Percentiles rank a stretch among this genome's conserved stretches.
phyloP scores from a whole-genome alignment of 2,113 vertebrate species.

The Pithys albifrons region DNA sequence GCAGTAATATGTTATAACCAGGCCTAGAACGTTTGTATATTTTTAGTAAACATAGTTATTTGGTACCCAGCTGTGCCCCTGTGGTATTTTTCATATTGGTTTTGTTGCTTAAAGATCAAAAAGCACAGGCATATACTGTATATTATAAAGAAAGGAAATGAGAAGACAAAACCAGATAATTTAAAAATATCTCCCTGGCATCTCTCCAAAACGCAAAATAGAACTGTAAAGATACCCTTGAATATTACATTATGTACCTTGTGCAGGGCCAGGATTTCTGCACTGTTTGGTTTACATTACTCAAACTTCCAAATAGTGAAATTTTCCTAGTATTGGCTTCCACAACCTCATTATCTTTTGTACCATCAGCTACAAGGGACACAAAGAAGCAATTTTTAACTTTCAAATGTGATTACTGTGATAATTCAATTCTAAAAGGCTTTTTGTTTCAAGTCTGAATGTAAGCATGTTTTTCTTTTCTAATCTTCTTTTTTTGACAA shows the following conservation, averaged over 20 bases:
- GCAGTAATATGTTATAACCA: not conserved
- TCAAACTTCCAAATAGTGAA: constrained; percentile 38
- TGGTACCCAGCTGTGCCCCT: constrained; percentile 48
- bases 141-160: constrained; percentile 66
- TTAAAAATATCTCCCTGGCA: constrained; percentile 67
- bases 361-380: constrained; percentile 24
- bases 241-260: constrained; percentile 64
- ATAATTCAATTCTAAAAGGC: constrained; percentile 27
- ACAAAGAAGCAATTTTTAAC: constrained; percentile 56
- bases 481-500: constrained; percentile 13
- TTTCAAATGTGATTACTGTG: constrained; percentile 28
- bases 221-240: constrained; percentile 52
- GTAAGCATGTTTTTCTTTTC: constrained; percentile 19
- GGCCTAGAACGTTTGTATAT: constrained; percentile 29
- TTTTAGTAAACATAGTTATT: constrained; percentile 57
- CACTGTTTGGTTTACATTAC: constrained; percentile 59
- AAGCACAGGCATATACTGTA: constrained; percentile 34
- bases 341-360: constrained; percentile 34
- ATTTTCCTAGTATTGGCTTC: constrained; percentile 43
- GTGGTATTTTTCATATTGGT: constrained; percentile 41
- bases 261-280: constrained; percentile 53
- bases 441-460: constrained; percentile 44
- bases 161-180: constrained; percentile 66
- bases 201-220: constrained; percentile 61
- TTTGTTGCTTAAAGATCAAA: constrained; percentile 59